phyloP scores from a whole-genome alignment of 2,888 invertebrate species.

The Mactromeris polynyma region DNA sequence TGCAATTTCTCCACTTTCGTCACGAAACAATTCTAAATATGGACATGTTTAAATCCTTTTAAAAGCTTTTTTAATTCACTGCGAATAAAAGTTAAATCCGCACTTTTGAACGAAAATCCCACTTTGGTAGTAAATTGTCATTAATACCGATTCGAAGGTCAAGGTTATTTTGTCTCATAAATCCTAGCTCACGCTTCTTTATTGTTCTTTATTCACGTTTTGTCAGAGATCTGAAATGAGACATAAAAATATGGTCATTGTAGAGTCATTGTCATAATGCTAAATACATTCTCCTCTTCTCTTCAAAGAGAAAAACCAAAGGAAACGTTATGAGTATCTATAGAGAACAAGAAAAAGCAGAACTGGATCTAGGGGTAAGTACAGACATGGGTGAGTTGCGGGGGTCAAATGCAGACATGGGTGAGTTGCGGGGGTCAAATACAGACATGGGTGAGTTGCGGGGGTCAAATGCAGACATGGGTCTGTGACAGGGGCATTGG shows the following conservation, averaged over 20 bases:
- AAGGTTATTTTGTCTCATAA: not conserved
- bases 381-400: no score
- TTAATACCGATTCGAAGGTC: not conserved
- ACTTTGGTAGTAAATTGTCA: not conserved
- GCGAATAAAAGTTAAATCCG: not conserved
- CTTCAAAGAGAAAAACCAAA: no score
- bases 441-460: no score
- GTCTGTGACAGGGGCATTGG: no score
- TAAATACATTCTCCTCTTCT: no score
- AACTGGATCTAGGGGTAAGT: no score
- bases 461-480: no score
- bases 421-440: no score
- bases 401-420: no score
- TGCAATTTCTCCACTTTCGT: not conserved
- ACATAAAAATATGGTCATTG: conserved; percentile 21
- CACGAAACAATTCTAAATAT: not conserved
- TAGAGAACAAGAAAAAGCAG: no score
- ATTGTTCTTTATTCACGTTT: not conserved
- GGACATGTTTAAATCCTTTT: conserved; percentile 9
- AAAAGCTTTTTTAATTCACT: not conserved
- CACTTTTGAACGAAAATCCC: not conserved
- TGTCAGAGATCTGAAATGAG: conserved; percentile 37
- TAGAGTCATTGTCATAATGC: not conserved
- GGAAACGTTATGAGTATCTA: no score
- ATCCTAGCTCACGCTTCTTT: not conserved